Evolutionary conservation across 1,140 invertebrate species (phyloP), one percentile per base, ranked within the genome.

Genomic region (Liolophura sinensis): DNA sequence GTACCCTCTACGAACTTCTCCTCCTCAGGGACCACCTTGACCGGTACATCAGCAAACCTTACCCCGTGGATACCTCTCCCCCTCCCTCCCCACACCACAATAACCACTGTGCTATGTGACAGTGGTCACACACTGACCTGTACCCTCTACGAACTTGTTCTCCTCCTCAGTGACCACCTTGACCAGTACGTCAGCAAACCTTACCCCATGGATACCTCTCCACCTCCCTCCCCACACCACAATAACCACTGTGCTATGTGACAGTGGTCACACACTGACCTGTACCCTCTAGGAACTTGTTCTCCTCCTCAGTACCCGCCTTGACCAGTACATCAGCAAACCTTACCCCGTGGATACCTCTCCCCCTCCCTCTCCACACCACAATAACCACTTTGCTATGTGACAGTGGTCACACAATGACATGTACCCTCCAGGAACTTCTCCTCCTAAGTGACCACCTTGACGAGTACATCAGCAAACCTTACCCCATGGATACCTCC

Each of bases 301-400:
- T 92, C 50, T 92, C 89, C 56, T 90, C 88, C 64, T 91, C 88
- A 20, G 90, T 87, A 0, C 95, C 95, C 81, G 94, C 91, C 64
- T 93, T 90, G 7, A 97, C 90, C 40, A 99, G 86, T 79, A 93
- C 94, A 82, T 99, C 96, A 52, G 94, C 94, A 86, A 98, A 99
- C 79, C 97, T 88, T 14, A 99, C 9, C 31, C 31, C 3, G 31
- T 40, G 31, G 3, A 40, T 40, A 40, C 31, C 31, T 9, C 31
- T 9, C 31, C 31, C 31, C 31, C 31, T n/a, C n/a, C n/a, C n/a
- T n/a, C n/a, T n/a, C n/a, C n/a, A n/a, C n/a, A n/a, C n/a, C n/a
- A n/a, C n/a, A n/a, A n/a, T n/a, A n/a, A 40, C 31, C 31, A 40
- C 31, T 40, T 5, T 5, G 31, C n/a, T 40, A 40, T 9, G 31